Conservation (phyloP, 2,113 vertebrate species). For the Centropus unirufus region DNA sequence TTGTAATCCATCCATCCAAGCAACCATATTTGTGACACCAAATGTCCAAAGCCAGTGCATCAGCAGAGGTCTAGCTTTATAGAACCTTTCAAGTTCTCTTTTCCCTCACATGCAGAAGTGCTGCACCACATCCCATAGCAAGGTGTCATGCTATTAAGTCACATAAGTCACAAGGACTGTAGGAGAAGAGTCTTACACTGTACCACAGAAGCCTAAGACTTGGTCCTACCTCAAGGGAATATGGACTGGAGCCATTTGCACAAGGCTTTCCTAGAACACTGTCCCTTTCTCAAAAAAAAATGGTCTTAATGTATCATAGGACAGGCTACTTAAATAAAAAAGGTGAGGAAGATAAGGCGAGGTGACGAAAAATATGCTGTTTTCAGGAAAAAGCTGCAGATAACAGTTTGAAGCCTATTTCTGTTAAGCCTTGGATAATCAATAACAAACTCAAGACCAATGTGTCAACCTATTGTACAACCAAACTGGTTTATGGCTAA, state of each 20-base stretch:
- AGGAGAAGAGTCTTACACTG: background rate
- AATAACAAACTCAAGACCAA: background rate
- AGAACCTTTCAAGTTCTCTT: background rate
- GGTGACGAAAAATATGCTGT: background rate
- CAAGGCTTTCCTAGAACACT: background rate
- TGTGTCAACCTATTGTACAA: background rate
- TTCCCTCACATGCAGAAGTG: background rate
- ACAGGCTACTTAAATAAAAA: background rate
- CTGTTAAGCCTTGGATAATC: background rate
- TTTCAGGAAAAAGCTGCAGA: background rate
- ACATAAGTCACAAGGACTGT: no score
- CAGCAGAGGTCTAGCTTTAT: background rate
- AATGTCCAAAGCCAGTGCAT: background rate
- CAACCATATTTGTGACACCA: background rate
- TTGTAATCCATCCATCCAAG: background rate
- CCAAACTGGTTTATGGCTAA: background rate
- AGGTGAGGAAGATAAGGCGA: background rate
- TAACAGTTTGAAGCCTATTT: background rate
- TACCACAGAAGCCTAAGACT: background rate
- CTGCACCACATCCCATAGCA: background rate
- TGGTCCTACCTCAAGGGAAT: background rate
- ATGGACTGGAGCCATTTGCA: background rate
- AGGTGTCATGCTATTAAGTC: no score
- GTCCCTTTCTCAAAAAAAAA: background rate
- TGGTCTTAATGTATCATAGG: background rate